A percentile compares a stretch with the other conserved stretches of the same genome.
Evolutionary conservation across 2,113 vertebrate species (phyloP).

Genomic region (Jacana jacana): DNA sequence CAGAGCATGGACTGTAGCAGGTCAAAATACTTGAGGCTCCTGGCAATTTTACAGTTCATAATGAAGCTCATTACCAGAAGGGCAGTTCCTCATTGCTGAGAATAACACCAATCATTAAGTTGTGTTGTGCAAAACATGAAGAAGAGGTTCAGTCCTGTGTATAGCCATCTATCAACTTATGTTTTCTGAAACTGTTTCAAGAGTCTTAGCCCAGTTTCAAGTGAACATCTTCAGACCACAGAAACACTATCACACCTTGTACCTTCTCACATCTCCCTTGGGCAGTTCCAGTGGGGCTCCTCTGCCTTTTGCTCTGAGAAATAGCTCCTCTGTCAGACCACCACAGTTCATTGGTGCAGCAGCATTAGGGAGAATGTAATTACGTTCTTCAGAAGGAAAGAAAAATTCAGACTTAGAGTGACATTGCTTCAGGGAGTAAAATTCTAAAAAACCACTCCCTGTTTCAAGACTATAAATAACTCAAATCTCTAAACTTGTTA

Average conservation of each 20-base stretch:
- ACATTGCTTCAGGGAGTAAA: background rate
- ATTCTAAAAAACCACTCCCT: background rate
- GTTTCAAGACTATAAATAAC: background rate
- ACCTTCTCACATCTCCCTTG: background rate
- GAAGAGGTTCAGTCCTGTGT: background rate
- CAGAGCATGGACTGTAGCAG: background rate
- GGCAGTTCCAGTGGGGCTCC: background rate
- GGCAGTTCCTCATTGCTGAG: background rate
- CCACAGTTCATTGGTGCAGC: background rate
- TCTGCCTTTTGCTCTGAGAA: background rate
- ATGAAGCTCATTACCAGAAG: background rate
- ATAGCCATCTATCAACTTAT: background rate
- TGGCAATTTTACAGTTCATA: background rate
- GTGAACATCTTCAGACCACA: background rate
- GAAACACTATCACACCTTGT: background rate
- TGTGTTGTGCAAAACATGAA: background rate
- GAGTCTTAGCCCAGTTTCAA: background rate
- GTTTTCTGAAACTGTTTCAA: background rate
- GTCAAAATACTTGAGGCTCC: background rate
- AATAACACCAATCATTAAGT: background rate
- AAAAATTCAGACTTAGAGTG: background rate
- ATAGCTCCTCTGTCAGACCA: background rate
- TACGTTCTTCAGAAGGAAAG: background rate
- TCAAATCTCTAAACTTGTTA: background rate
- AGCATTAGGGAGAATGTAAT: background rate